A percentile compares a stretch with the other conserved stretches of the same genome.
Conservation (phyloP, 1,140 invertebrate species). For the Platyscapa corneri region DNA sequence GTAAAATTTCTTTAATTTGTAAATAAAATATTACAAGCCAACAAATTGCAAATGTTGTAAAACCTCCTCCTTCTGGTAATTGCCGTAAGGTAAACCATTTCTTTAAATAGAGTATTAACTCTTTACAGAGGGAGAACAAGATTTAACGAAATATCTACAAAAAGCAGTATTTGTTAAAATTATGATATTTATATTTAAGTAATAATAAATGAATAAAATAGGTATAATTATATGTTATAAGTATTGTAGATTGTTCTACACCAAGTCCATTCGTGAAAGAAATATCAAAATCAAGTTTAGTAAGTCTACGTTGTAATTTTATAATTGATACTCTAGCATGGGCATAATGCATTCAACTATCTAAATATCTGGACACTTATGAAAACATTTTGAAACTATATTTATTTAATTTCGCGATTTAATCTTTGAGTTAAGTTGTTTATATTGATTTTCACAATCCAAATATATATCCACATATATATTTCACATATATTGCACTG, state of each 20-base stretch:
- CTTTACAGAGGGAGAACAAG: slow-evolving; percentile 63
- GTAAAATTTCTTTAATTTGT: slow-evolving; percentile 56
- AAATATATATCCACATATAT: slow-evolving; percentile 74
- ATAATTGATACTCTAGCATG: slow-evolving; percentile 74
- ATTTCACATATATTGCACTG: too few species aligned
- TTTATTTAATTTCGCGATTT: slow-evolving; percentile 16
- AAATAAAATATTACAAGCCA: slow-evolving; percentile 61
- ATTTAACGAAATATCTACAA: slow-evolving; percentile 65
- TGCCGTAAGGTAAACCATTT: slow-evolving; percentile 67
- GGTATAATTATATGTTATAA: too few species aligned
- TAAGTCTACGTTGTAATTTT: slow-evolving; percentile 70
- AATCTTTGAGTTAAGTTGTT: slow-evolving; percentile 11
- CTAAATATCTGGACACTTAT: slow-evolving; percentile 52
- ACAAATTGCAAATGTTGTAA: slow-evolving; percentile 53
- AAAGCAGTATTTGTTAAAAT: too few species aligned
- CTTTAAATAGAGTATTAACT: slow-evolving; percentile 70
- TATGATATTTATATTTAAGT: too few species aligned
- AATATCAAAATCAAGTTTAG: slow-evolving; percentile 74
- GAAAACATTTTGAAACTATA: slow-evolving; percentile 30
- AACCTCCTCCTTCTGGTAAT: slow-evolving; percentile 35
- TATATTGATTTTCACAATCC: slow-evolving; percentile 64
- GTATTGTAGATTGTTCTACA: slow-evolving; percentile 73
- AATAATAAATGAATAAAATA: too few species aligned
- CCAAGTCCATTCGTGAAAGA: slow-evolving; percentile 74
- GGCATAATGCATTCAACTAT: slow-evolving; percentile 41